A percentile compares a stretch with the other conserved stretches of the same genome.
Conservation (phyloP, 2,113 vertebrate genomes). For the Zapus hudsonius region DNA sequence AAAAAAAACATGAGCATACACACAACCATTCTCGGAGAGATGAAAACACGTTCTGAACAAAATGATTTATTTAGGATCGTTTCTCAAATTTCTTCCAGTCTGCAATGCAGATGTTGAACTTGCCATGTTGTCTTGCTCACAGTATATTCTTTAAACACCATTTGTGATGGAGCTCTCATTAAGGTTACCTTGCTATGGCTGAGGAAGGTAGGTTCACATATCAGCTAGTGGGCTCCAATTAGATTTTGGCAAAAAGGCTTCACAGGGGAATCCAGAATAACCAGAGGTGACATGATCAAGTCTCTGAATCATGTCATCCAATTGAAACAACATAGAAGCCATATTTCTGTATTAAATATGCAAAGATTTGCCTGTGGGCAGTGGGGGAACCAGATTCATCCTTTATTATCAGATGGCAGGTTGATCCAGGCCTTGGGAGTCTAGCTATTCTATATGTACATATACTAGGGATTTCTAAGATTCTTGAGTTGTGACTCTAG, state of each 20-base stretch:
- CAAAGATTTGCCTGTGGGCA: background rate
- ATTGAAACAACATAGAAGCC: background rate
- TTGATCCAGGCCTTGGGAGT: accelerated
- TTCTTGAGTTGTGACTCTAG: background rate
- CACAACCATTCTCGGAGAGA: background rate
- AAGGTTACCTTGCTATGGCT: background rate
- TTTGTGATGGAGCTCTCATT: background rate
- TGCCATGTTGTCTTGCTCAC: background rate
- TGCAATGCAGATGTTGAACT: background rate
- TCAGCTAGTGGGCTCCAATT: background rate
- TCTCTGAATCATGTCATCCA: background rate
- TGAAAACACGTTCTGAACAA: background rate
- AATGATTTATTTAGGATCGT: background rate
- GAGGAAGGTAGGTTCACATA: background rate
- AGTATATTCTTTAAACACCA: background rate
- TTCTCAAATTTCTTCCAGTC: background rate
- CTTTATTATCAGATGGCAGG: background rate
- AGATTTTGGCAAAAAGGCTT: background rate
- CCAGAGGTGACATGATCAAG: background rate
- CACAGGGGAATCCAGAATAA: background rate
- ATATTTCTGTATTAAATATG: background rate
- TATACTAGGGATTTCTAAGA: background rate
- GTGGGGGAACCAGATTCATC: background rate
- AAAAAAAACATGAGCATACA: no score
- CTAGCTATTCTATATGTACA: background rate